phyloP scores from a whole-genome alignment of 2,797 vertebrate species.

The Acanthiza pusilla region DNA sequence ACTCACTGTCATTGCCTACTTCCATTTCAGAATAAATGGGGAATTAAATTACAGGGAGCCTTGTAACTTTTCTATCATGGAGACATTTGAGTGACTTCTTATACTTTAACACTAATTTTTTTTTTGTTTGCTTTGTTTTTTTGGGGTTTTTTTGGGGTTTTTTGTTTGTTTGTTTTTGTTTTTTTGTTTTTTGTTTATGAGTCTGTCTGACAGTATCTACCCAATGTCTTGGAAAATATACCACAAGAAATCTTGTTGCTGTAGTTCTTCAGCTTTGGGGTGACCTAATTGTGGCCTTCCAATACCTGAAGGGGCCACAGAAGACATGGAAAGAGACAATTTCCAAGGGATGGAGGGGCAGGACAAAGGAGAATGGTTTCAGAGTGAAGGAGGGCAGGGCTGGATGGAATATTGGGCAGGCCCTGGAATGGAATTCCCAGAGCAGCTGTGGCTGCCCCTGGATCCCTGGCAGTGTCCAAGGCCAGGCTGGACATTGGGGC shows the following conservation, averaged over 20 bases:
- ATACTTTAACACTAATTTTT: neutral
- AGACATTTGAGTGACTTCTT: neutral
- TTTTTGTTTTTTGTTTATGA: neutral
- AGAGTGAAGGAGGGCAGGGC: fast-evolving
- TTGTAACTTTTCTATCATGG: neutral
- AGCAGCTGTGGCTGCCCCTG: neutral
- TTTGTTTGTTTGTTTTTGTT: no score
- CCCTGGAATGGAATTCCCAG: neutral
- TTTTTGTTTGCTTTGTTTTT: no score
- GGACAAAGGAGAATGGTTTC: neutral
- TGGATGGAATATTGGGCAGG: fast-evolving
- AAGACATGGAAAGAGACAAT: neutral
- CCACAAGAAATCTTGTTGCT: neutral
- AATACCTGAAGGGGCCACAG: neutral
- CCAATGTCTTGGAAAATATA: neutral
- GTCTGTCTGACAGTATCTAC: neutral
- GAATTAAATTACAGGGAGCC: neutral
- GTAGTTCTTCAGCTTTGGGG: neutral
- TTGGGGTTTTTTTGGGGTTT: no score
- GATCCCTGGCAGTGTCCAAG: neutral
- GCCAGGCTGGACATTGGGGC: neutral
- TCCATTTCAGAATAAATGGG: neutral
- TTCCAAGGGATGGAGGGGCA: neutral
- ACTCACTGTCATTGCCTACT: neutral
- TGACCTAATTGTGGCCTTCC: neutral